Evolutionary conservation across 1,140 invertebrate genomes (phyloP), one percentile per base, ranked within the genome.

Genomic region (Dendrolimus punctatus): DNA sequence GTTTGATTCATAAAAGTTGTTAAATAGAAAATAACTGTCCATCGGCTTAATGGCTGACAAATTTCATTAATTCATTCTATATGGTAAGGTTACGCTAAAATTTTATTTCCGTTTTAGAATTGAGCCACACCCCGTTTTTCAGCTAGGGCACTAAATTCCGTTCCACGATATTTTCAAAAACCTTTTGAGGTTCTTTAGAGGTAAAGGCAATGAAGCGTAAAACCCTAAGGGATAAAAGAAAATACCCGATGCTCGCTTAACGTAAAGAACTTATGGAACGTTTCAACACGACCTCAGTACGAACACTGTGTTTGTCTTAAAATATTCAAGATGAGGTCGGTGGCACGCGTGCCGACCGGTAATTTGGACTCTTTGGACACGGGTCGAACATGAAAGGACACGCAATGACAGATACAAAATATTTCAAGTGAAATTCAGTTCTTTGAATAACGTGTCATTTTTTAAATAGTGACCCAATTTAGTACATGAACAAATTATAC

Each of bases 261-360:
- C 36, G 41, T 45, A 51, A 45, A 40, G 3, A 23, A 23, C 23
- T 23, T 23, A 3, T 23, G 23, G 1, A 59, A 60, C 55, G 57
- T 49, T 57, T 48, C 57, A 48, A 60, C 53, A 62, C 57, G 55
- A 56, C 51, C 55, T 45, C 6, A 51, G 58, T 57, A 48, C 63
- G 71, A 66, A 73, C 62, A 72, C 55, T 65, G 49, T 60, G 56
- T 57, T 66, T 62, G 64, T 70, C 66, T 69, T 77, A 64, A 77
- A 77, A 77, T 75, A 77, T 77, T 77, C 68, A 77, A 68, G 64
- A 70, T 69, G 57, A 54, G 68, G 67, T 60, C 60, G 62, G 55
- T 54, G 44, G 50, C 70, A 73, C 72, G 74, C 70, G 73, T 63
- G 60, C 46, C 58, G 49, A 53, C 52, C 53, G 57, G 65, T 68